These are phyloP conservation scores for Zaprionus davidi DNA, from an alignment of 1,140 invertebrate species.

Conservation along the genomic window DNA sequence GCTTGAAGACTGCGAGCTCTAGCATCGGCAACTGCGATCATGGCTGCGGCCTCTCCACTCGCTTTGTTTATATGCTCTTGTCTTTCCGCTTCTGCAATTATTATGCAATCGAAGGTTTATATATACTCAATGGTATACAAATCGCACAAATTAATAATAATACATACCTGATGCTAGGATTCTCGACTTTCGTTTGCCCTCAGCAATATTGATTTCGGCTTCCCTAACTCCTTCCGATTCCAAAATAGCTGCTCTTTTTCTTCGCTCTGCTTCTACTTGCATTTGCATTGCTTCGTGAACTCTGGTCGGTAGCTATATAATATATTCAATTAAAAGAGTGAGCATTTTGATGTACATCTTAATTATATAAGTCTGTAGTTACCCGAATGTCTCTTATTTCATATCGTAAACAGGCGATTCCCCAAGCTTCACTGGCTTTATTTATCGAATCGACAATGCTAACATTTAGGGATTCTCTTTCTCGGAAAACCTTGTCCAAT, in stretches of 20 bases:
- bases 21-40: slow-evolving; percentile 93
- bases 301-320: slow-evolving; percentile 89
- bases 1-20: slow-evolving; percentile 91
- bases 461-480: slow-evolving; percentile 98
- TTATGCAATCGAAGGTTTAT: not conserved
- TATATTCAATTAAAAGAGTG: not conserved
- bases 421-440: slow-evolving; percentile 99
- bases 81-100: slow-evolving; percentile 89
- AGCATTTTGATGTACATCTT: not conserved
- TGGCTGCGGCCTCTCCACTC: slow-evolving; percentile 93
- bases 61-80: slow-evolving; percentile 95
- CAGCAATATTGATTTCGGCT: slow-evolving; percentile 98
- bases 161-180: slow-evolving; percentile 95
- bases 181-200: slow-evolving; percentile 95
- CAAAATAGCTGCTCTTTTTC: slow-evolving; percentile 97
- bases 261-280: slow-evolving; percentile 99
- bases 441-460: slow-evolving; percentile 98
- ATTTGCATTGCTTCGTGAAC: slow-evolving; percentile 99
- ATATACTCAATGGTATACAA: not conserved
- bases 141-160: too few species aligned
- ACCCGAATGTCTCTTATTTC: slow-evolving; percentile 93
- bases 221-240: slow-evolving; percentile 98
- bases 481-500: slow-evolving; percentile 98
- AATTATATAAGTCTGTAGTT: slow-evolving; percentile 84
- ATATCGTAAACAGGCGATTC: slow-evolving; percentile 98